A percentile compares a stretch with the other conserved stretches of the same genome.
Conservation (phyloP, 2,888 invertebrate species). For the Orthonevra nobilis region DNA sequence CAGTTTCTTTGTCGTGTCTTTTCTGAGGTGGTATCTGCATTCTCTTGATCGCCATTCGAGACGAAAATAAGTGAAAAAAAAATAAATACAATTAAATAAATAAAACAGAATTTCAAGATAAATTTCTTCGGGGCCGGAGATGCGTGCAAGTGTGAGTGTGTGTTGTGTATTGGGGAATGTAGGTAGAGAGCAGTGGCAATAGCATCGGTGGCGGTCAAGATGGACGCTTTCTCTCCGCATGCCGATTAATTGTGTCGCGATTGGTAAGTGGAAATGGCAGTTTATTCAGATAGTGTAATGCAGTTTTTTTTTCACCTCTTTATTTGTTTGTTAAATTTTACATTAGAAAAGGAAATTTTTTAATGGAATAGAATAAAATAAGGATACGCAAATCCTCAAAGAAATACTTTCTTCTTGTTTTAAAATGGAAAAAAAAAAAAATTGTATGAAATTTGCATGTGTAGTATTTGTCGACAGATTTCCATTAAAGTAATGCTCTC, state of each 20-base stretch:
- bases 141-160: conserved; percentile 13
- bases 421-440: no score
- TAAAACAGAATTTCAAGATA: conserved; percentile 19
- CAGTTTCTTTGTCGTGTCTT: conserved; percentile 6
- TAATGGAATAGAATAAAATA: no score
- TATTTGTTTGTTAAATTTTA: no score
- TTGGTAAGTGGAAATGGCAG: conserved; percentile 32
- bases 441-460: no score
- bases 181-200: conserved; percentile 35
- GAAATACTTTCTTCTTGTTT: no score
- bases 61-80: conserved; percentile 33
- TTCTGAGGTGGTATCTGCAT: conserved; percentile 32
- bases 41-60: conserved; percentile 44
- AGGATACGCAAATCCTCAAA: no score
- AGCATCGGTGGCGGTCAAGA: conserved; percentile 46
- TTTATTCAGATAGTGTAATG: conserved; percentile 26
- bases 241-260: conserved; percentile 60
- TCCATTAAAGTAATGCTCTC: no score
- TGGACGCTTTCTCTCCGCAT: conserved; percentile 58
- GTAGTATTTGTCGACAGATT: no score
- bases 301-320: conserved; percentile 9
- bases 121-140: conserved; percentile 20
- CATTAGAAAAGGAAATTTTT: conserved; percentile 46
- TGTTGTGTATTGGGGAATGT: neutral
- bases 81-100: conserved; percentile 4